Evolutionary conservation across 37 sponge, comb jelly and placozoan genomes (phyloP).

Genomic region (Theonella swinhoei): DNA sequence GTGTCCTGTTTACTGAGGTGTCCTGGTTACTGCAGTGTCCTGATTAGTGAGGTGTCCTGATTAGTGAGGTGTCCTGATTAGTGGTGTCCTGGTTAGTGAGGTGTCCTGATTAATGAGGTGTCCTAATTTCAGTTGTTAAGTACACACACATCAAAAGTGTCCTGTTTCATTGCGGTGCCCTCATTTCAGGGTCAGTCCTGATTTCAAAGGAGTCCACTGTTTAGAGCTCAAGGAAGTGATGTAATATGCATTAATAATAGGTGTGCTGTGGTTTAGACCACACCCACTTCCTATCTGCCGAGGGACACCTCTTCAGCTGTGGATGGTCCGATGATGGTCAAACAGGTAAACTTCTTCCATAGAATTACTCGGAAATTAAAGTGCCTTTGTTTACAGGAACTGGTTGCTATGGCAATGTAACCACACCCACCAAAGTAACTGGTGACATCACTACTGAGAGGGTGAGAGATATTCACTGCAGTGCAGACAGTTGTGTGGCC

Average conservation of each 20-base stretch:
- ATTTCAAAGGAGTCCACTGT: too few relatives aligned
- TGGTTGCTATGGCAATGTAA: conserved; percentile 24
- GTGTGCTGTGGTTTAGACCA: conserved; percentile 65
- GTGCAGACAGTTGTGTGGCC: conserved; percentile 56
- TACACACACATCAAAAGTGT: background rate
- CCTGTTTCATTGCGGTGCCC: too few relatives aligned
- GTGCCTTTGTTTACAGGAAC: conserved; percentile 13
- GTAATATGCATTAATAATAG: conserved; percentile 25
- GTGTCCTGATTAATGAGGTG: too few relatives aligned
- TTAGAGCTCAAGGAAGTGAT: too few relatives aligned
- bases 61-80: too few relatives aligned
- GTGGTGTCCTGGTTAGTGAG: too few relatives aligned
- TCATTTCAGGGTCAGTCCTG: too few relatives aligned
- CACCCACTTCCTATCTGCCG: conserved; percentile 23
- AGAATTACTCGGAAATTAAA: background rate
- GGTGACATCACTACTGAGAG: background rate
- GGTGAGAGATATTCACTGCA: conserved; percentile 10
- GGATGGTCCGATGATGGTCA: conserved; percentile 76
- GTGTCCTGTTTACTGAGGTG: too few relatives aligned
- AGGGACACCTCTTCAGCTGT: conserved; percentile 30
- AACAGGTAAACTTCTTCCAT: conserved; percentile 32
- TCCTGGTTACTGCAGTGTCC: too few relatives aligned
- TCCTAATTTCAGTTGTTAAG: too few relatives aligned
- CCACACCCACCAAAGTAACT: background rate
- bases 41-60: too few relatives aligned